phyloP scores from a whole-genome alignment of 2,797 vertebrate species.

The Notamacropus eugenii region DNA sequence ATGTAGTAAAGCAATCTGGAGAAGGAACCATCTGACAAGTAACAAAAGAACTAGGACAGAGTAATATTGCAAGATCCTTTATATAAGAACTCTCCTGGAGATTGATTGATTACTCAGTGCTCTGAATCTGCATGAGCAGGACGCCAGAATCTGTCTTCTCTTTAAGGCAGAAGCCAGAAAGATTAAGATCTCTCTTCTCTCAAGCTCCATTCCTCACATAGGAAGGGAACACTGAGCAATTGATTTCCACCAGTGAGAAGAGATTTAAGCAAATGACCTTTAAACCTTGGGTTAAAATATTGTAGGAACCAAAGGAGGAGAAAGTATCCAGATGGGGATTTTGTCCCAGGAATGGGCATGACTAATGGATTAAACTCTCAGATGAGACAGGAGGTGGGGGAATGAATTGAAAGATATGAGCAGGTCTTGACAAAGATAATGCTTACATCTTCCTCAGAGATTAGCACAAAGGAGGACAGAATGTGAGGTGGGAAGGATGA shows the following conservation, averaged over 20 bases:
- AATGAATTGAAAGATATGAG: neutral
- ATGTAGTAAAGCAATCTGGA: neutral
- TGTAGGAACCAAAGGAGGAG: neutral
- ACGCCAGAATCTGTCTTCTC: neutral
- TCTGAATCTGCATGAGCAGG: neutral
- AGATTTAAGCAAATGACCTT: neutral
- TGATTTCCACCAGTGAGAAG: neutral
- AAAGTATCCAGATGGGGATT: neutral
- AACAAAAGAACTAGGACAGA: neutral
- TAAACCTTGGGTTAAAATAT: neutral
- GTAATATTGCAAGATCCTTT: neutral
- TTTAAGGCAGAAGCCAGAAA: neutral
- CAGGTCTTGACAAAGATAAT: neutral
- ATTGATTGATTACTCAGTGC: neutral
- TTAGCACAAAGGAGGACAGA: neutral
- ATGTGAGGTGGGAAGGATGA: neutral
- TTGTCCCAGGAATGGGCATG: neutral
- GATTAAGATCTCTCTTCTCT: neutral
- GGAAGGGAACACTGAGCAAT: neutral
- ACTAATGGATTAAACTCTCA: neutral
- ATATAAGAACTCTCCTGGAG: neutral
- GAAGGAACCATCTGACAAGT: neutral
- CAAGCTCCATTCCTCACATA: neutral
- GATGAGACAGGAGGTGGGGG: neutral
- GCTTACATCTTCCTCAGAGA: neutral